phyloP scores from a whole-genome alignment of 2,888 invertebrate genomes.

The Heteromyza rotundicornis region DNA sequence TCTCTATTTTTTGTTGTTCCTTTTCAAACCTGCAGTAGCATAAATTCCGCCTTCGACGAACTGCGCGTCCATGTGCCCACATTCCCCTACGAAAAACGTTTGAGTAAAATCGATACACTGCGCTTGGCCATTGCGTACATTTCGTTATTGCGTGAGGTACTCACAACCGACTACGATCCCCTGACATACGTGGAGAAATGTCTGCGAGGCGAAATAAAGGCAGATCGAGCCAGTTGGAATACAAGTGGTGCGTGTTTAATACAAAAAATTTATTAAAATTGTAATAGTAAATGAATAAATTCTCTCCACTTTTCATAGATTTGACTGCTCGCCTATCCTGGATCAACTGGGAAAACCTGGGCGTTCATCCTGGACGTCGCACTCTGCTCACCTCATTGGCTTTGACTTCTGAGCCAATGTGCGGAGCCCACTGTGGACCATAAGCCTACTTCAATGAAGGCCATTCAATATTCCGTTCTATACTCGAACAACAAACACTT shows the following conservation, averaged over 20 bases:
- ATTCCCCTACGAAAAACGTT: constrained; percentile 97
- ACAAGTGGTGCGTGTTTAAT: constrained; percentile 79
- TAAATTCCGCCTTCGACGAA: constrained; percentile 99
- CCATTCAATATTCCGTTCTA: background rate
- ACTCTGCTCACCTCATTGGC: constrained; percentile 83
- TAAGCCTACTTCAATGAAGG: constrained; percentile 11
- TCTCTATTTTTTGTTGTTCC: too few species aligned
- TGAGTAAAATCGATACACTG: constrained; percentile 98
- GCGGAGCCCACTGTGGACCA: constrained; percentile 47
- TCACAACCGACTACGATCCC: constrained; percentile 89
- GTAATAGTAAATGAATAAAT: background rate
- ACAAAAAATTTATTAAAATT: background rate
- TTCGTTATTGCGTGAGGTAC: constrained; percentile 86
- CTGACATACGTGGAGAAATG: constrained; percentile 93
- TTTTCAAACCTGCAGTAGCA: constrained; percentile 77
- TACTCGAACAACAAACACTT: background rate
- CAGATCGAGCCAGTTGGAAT: constrained; percentile 91
- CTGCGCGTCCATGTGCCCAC: constrained; percentile 97
- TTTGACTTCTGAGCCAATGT: constrained; percentile 72
- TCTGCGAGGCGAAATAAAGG: constrained; percentile 86
- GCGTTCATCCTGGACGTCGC: constrained; percentile 87
- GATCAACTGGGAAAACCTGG: constrained; percentile 99
- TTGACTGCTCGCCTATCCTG: constrained; percentile 94
- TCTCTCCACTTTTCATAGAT: constrained; percentile 68
- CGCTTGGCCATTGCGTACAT: constrained; percentile 97